phyloP scores from a whole-genome alignment of 2,797 vertebrate species.

The Lepidocolaptes lacrymiger region DNA sequence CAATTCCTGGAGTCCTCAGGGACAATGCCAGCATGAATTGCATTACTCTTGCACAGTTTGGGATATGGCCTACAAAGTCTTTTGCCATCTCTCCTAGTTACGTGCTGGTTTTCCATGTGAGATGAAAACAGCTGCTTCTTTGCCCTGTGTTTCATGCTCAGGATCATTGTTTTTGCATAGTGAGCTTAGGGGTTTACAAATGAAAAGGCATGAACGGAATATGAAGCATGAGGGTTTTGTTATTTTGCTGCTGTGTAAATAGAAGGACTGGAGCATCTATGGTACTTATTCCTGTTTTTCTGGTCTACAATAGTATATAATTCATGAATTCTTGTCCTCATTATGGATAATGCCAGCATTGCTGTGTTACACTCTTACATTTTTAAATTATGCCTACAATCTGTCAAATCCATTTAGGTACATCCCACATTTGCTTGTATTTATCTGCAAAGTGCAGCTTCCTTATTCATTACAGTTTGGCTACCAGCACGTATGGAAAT shows the following conservation, averaged over 20 bases:
- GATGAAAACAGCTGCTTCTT: neutral
- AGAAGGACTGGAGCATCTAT: neutral
- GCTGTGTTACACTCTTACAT: slow-evolving; percentile 11
- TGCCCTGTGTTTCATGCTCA: neutral
- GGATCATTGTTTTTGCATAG: neutral
- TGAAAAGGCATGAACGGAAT: neutral
- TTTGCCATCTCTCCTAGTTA: neutral
- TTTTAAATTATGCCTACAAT: slow-evolving; percentile 34
- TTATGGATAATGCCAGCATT: slow-evolving; percentile 11
- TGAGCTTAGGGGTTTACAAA: neutral
- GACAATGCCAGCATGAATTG: neutral
- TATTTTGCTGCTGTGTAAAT: neutral
- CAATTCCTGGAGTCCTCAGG: neutral
- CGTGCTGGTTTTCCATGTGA: neutral
- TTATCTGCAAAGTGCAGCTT: slow-evolving; percentile 53
- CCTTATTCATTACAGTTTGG: slow-evolving; percentile 56
- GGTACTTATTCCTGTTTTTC: neutral
- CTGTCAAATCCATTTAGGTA: slow-evolving; percentile 47
- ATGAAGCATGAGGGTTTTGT: neutral
- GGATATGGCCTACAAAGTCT: neutral
- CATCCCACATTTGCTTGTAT: slow-evolving; percentile 60
- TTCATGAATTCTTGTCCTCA: slow-evolving; percentile 8
- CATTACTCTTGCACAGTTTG: neutral
- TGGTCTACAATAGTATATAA: neutral
- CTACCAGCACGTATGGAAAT: slow-evolving; percentile 68